Base-by-base conservation (phyloP, 2,113 vertebrate genomes). In the Chrysochloris asiatica region DNA sequence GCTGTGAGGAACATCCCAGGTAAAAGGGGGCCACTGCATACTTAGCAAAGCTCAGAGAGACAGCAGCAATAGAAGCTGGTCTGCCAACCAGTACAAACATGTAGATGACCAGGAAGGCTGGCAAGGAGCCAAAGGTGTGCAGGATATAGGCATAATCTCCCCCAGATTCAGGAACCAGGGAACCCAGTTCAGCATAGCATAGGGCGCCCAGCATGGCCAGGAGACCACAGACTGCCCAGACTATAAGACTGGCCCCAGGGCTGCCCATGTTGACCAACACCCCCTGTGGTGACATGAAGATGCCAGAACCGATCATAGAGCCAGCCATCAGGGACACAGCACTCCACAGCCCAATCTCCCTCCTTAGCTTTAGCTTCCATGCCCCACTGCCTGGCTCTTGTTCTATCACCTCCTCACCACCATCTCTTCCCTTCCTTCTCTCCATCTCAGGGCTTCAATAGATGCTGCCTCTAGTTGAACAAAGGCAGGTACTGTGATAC, bases 61-160 rank as follows among this genome's bases (percentile, higher is more conserved):
- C 30, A 4, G 98, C 98, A 4, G 98, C 95, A 8, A 98, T 95
- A 48, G 98, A 1, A 2, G 97, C 97, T 0, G 98, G 98, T 78
- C 97, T 98, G 85, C 98, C 93, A 56, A 98, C 92, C 50, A 98
- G 95, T 45, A 98, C 95, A 38, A 97, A 98, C 16, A 95, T 98
- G 67, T 98, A 96, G 13, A 97, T 97, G 0, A 98, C 97, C 89
- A 98, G 96, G 56, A 99, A 99, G 81, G 98, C 98, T 38, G 98
- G 98, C 59, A 97, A 96, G 19, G 98, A 93, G 81, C 98, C 98
- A 54, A 98, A 98, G 86, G 97, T 98, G 88, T 97, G 94, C 84
- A 98, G 94, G 85, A 99, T 98, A 93, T 98, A 99, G 89, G 98
- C 97, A 67, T 98, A 99, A 0, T 99, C 98, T 26, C 98, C 98